Evolutionary conservation across 1,140 invertebrate genomes (phyloP).

Genomic region (Sinonovacula constricta): DNA sequence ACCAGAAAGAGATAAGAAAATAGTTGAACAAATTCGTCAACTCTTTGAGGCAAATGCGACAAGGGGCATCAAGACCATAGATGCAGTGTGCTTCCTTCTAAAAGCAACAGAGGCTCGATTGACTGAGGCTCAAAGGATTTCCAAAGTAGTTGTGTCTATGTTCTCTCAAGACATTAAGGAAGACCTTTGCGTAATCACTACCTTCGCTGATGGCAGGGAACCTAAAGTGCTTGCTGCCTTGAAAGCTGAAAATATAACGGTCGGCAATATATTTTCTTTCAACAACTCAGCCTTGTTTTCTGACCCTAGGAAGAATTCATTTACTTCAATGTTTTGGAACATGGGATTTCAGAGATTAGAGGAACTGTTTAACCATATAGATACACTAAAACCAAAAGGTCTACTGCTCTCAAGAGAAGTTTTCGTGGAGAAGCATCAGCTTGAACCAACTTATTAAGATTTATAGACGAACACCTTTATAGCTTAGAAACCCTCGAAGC

Average conservation of each 20-base stretch:
- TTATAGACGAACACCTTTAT: slow-evolving; percentile 33
- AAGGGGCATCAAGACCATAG: slow-evolving; percentile 43
- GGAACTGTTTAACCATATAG: neutral
- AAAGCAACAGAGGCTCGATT: slow-evolving; percentile 37
- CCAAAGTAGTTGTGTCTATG: slow-evolving; percentile 50
- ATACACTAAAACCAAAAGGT: slow-evolving; percentile 11
- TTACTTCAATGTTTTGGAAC: no score
- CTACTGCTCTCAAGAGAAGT: slow-evolving; percentile 36
- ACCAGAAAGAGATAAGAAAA: slow-evolving; percentile 42
- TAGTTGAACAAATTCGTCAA: slow-evolving; percentile 47
- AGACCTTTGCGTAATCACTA: slow-evolving; percentile 54
- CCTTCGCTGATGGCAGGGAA: slow-evolving; percentile 51
- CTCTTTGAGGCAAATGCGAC: slow-evolving; percentile 29
- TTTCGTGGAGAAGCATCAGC: slow-evolving; percentile 10
- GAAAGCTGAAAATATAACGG: slow-evolving; percentile 30
- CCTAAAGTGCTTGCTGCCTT: slow-evolving; percentile 41
- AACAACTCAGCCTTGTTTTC: slow-evolving; percentile 37
- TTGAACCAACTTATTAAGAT: slow-evolving; percentile 25
- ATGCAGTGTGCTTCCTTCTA: slow-evolving; percentile 47
- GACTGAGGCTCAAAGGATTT: slow-evolving; percentile 38
- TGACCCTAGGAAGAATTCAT: slow-evolving; percentile 13
- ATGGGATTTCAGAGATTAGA: no score
- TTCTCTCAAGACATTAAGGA: slow-evolving; percentile 56
- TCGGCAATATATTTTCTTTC: slow-evolving; percentile 30
- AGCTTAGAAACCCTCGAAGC: neutral